These are phyloP conservation scores for Dendrolimus pini DNA, from an alignment of 2,888 invertebrate genomes.

Conservation along the genomic window DNA sequence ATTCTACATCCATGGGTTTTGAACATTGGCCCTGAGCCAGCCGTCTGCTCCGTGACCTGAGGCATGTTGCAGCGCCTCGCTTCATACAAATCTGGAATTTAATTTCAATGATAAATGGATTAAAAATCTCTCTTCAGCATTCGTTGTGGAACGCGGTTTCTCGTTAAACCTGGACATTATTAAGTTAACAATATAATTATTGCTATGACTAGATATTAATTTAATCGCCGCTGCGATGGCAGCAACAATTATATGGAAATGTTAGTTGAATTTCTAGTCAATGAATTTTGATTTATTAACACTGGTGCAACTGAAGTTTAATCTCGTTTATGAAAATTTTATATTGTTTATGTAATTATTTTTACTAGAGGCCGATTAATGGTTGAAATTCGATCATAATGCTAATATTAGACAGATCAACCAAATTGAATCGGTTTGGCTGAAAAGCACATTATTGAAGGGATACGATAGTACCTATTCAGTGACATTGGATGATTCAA, in stretches of 20 bases:
- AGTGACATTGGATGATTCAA: too few relatives aligned
- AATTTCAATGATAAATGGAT: constrained; percentile 39
- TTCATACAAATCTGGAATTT: constrained; percentile 29
- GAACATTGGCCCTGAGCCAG: constrained; percentile 24
- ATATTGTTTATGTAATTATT: too few relatives aligned
- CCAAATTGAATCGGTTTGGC: too few relatives aligned
- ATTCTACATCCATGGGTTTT: constrained; percentile 17
- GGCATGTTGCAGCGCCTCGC: constrained; percentile 16
- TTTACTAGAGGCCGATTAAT: too few relatives aligned
- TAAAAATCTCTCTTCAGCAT: constrained; percentile 21
- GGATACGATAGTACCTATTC: too few relatives aligned
- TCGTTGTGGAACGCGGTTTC: background rate
- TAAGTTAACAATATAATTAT: background rate
- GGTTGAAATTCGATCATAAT: too few relatives aligned
- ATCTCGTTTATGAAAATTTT: too few relatives aligned
- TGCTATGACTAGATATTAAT: background rate
- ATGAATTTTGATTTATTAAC: too few relatives aligned
- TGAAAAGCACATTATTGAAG: too few relatives aligned
- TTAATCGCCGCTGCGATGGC: background rate
- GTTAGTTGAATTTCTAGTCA: too few relatives aligned
- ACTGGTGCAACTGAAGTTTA: too few relatives aligned
- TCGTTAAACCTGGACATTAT: background rate
- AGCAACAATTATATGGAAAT: background rate
- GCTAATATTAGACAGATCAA: too few relatives aligned
- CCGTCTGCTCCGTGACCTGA: constrained; percentile 20